Conservation (phyloP, 2,888 invertebrate species). For the Noctua fimbriata region DNA sequence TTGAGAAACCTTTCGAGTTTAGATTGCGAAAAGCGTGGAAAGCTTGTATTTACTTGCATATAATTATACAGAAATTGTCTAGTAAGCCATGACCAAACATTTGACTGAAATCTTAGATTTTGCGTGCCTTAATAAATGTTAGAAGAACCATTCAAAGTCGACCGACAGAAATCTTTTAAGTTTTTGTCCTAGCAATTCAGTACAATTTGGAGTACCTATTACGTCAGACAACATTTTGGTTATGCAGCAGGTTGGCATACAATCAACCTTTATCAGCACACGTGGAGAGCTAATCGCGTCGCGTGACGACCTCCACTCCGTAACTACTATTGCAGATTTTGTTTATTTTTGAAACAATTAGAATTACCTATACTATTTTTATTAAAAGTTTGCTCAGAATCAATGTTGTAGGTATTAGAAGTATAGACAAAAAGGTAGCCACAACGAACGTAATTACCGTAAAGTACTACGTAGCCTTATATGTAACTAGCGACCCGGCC, state of each 20-base stretch:
- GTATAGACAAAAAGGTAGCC: background rate
- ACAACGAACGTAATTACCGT: background rate
- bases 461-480: background rate
- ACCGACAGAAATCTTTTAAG: background rate
- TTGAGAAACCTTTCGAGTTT: conserved; percentile 86
- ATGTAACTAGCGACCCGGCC: background rate
- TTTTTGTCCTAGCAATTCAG: conserved; percentile 15
- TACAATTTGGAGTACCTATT: conserved; percentile 55
- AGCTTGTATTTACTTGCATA: conserved; percentile 78
- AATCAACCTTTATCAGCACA: conserved; percentile 79
- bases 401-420: background rate
- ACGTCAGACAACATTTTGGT: conserved; percentile 70
- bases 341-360: conserved; percentile 45
- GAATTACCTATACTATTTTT: conserved; percentile 20
- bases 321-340: conserved; percentile 41
- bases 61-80: conserved; percentile 72
- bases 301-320: conserved; percentile 65
- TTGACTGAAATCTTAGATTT: conserved; percentile 53
- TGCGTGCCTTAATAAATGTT: conserved; percentile 1
- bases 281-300: conserved; percentile 79
- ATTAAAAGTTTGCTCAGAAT: background rate
- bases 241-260: conserved; percentile 62
- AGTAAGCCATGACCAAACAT: conserved; percentile 62
- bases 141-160: background rate
- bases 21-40: conserved; percentile 87